Base-by-base conservation (phyloP, 2,888 invertebrate genomes). In the Glaucopsyche alexis region DNA sequence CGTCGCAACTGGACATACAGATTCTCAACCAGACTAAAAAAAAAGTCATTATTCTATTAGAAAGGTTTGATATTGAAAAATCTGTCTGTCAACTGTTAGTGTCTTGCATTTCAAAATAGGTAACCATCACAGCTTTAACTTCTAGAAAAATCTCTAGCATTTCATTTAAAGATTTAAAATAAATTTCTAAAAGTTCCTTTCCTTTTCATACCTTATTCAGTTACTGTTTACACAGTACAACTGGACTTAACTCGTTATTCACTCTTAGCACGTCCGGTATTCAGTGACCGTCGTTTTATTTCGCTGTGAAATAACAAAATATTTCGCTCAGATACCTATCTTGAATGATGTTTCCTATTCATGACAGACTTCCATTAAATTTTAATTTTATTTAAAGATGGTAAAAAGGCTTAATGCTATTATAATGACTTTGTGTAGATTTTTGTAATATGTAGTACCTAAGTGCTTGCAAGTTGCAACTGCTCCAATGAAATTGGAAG, bases 231-330 rank as follows among this genome's bases (percentile, higher is more conserved):
- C 45, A 47, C 42, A 42, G 29, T 40, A 65, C n/a, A 38, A 16
- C 50, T 50, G 11, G 50, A 49, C 14, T 14, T n/a, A 60, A 42
- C 71, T 42, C 42, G 65, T 73, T 73, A 72, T 49, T 19, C 66
- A 83, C 73, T 74, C 85, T 73, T 74, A 78, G 78, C 87, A 87
- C 87, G 86, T 86, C 75, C 49, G 72, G 73, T 82, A 84, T 85
- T 81, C 81, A 81, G 82, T 75, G 81, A 77, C 80, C 80, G 79
- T 67, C 79, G 72, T 76, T 75, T 76, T 76, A 77, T 78, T 75
- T 76, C 74, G 71, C 73, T 72, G 74, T 74, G 76, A 76, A 76
- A 75, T 77, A 77, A 77, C 74, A 78, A 76, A 77, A 78, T 79
- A 77, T 78, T 50, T 29, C 78, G 78, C 78, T 77, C 78, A 75